Evolutionary conservation across 2,888 invertebrate genomes (phyloP), one percentile per base, ranked within the genome.

Genomic region (Thereva nobilitata): DNA sequence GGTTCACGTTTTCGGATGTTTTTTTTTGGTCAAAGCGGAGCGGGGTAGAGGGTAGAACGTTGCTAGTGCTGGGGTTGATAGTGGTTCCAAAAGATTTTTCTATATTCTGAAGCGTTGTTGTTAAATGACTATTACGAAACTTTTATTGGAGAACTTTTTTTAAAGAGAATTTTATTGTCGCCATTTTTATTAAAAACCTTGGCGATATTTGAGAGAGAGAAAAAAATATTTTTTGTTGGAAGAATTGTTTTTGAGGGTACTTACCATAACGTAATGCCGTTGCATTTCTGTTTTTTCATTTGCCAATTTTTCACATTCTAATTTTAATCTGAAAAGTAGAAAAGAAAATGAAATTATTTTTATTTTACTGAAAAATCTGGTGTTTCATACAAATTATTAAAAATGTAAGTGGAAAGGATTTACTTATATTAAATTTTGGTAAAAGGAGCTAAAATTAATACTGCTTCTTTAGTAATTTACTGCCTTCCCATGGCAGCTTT

Each of bases 201-300:
- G 23, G 23, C 23, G 23, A 23, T 23, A 2, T 23, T 23, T 23
- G 23, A 23, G 7, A 49, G 12, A 49, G n/a, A 49, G 12, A 9
- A 49, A 10, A 49, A 49, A 49, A 49, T 40, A 44, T 23, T 23
- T 23, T 23, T 23, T 23, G 23, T 23, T 23, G 23, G 23, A 23
- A 23, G 23, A 23, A 23, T 23, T 23, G 23, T 23, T 23, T 23
- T 23, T 23, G n/a, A 35, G 54, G 5, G 7, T 52, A 84, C 88
- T 89, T 86, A 97, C 96, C 96, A 97, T 97, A 76, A 97, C 96
- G 86, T 97, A 97, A 86, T 97, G 96, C 83, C 97, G 87, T 83
- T 97, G 97, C 91, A 97, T 95, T 86, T 97, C 96, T 76, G 96
- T 97, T 86, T 97, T 97, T 84, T 97, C 97, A 82, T 91, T 92